Base-by-base conservation (phyloP, 1,140 invertebrate species). In the Aphidius ervi region DNA sequence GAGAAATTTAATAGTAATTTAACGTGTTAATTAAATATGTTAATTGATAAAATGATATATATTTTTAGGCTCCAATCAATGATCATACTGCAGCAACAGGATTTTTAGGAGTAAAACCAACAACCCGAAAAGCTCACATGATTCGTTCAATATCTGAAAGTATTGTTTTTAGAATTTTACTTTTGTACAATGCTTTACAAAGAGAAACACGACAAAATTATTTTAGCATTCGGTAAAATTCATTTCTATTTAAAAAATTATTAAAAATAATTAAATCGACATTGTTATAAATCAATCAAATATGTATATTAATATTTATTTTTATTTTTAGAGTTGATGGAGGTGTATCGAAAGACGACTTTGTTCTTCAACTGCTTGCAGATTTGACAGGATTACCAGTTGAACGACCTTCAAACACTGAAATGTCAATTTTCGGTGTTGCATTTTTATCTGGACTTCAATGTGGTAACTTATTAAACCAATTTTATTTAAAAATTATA, bases 291-390 rank as follows among this genome's bases (percentile, higher is more conserved):
- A 10, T 61, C 16, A 16, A 50, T 56, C 43, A 48, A 23, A 47
- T 31, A 54, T 10, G 6, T 41, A 41, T 10, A 55, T 63, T 5
- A 48, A n/a, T 46, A 20, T 5, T 39, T 49, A 10, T 52, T 52
- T 58, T 31, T 9, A 46, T 46, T 55, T 41, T 46, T 79, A 96
- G 94, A 67, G 84, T 93, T 46, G 93, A 96, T 76, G 95, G 95
- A n/a, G 95, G 95, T 39, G 94, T 98, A 16, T 89, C 93, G 0
- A 86, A 86, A 59, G 97, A 96, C 77, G 87, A 96, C 75, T 97
- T 97, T 72, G 80, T 97, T 2, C 86, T 91, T 65, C 94, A 97
- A 78, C 77, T 94, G 39, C 82, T 97, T 53, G 86, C 93, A 5
- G 90, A 97, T 79, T 77, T 95, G 40, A 89, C 88, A 5, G 84